Evolutionary conservation across 2,888 invertebrate species (phyloP).

Genomic region (Epinotia nisella): DNA sequence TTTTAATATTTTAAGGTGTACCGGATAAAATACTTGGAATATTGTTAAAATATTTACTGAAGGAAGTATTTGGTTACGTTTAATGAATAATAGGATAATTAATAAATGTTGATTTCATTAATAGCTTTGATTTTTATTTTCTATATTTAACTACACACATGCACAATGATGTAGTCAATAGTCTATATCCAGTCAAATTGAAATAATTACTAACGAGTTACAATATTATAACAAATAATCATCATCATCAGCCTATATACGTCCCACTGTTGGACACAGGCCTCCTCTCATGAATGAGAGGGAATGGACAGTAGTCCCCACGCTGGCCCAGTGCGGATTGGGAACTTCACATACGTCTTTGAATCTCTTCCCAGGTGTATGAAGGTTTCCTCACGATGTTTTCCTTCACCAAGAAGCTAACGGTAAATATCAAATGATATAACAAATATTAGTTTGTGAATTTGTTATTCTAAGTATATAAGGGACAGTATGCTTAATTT

Average conservation of each 20-base stretch:
- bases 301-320: no score
- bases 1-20: slow-evolving; percentile 19
- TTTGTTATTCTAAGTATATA: slow-evolving; percentile 73
- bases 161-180: no score
- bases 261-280: no score
- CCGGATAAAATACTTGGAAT: slow-evolving; percentile 10
- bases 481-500: slow-evolving; percentile 58
- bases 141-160: no score
- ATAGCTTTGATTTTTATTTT: background rate
- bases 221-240: slow-evolving; percentile 78
- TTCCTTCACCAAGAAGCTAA: no score
- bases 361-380: no score
- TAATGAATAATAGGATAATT: slow-evolving; percentile 18
- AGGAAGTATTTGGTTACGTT: slow-evolving; percentile 18
- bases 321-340: no score
- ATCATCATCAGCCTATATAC: no score
- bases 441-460: slow-evolving; percentile 85
- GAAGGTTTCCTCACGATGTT: no score
- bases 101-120: slow-evolving; percentile 28
- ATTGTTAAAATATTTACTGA: slow-evolving; percentile 38
- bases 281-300: no score
- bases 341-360: no score
- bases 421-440: no score
- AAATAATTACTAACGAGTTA: slow-evolving; percentile 81
- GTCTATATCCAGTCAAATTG: slow-evolving; percentile 78